Evolutionary conservation across 2,888 invertebrate species (phyloP).

Genomic region (Ichneumoninae sp.): DNA sequence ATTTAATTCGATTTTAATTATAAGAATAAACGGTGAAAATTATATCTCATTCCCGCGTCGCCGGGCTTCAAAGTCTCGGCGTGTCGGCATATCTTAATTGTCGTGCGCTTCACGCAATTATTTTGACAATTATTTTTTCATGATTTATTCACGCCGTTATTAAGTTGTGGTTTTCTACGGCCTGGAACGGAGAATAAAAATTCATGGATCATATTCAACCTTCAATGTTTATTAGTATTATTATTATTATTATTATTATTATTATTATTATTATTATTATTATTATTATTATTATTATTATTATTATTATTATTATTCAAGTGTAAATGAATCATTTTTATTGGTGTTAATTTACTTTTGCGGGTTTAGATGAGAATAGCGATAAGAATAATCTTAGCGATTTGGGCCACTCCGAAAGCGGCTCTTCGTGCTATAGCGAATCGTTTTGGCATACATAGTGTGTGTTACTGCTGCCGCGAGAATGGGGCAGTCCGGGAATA

Average conservation of each 20-base stretch:
- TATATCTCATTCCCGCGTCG: slow-evolving; percentile 5
- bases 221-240: neutral
- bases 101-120: neutral
- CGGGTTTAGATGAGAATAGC: neutral
- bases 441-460: neutral
- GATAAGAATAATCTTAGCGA: neutral
- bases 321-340: neutral
- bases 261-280: too few species aligned
- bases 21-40: slow-evolving; percentile 10
- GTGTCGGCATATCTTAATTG: slow-evolving; percentile 14
- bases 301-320: neutral
- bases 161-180: neutral
- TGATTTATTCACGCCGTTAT: slow-evolving; percentile 21
- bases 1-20: slow-evolving; percentile 24
- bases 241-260: too few species aligned
- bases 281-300: too few species aligned
- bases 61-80: neutral
- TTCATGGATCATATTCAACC: neutral
- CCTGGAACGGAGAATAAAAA: neutral
- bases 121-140: slow-evolving; percentile 1
- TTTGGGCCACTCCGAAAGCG: neutral
- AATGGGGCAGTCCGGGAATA: neutral
- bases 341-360: neutral
- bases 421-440: neutral
- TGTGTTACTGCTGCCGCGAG: slow-evolving; percentile 1